Evolutionary conservation across 2,113 vertebrate genomes (phyloP), one percentile per base, ranked within the genome.

Genomic region (Xenopus laevis): DNA sequence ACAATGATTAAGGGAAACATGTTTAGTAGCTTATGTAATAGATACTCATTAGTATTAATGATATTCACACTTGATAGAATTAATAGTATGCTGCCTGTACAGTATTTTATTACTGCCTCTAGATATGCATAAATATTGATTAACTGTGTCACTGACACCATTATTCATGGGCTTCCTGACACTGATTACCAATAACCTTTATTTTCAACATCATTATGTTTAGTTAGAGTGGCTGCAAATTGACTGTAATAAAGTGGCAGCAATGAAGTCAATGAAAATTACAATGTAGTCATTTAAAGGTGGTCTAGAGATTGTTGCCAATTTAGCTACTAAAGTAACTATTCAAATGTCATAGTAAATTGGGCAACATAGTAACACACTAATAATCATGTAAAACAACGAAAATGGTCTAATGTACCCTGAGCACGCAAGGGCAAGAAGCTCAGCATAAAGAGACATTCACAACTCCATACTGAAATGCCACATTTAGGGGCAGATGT

Each of bases 161-260:
- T 74, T 60, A 68, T 46, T 75, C 72, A 62, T 75, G 12, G 47
- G 45, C 57, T 53, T 12, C 7, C 12, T 60, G 72, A 75, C 65
- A 75, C 68, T 75, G 65, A 75, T 75, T 75, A 62, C 58, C 65
- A 62, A 68, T 75, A 75, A 75, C 68, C 72, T 75, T 75, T 74
- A 74, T 74, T 74, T 75, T 75, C 45, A 68, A 75, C 65, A 68
- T 75, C 72, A 75, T 75, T 75, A 68, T 68, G 57, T 68, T 65
- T 45, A 68, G 68, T 75, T 75, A 75, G 57, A 68, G 61, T 52
- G 57, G 52, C 72, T 68, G 61, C 65, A 68, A 75, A 68, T 75
- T 75, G 55, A 75, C 57, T 68, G 17, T 52, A 68, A 68, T 75
- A 62, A 74, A 75, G 65, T 75, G 72, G 44, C 33, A 33, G 53